phyloP scores from a whole-genome alignment of 2,113 vertebrate genomes.

The Albula goreensis region DNA sequence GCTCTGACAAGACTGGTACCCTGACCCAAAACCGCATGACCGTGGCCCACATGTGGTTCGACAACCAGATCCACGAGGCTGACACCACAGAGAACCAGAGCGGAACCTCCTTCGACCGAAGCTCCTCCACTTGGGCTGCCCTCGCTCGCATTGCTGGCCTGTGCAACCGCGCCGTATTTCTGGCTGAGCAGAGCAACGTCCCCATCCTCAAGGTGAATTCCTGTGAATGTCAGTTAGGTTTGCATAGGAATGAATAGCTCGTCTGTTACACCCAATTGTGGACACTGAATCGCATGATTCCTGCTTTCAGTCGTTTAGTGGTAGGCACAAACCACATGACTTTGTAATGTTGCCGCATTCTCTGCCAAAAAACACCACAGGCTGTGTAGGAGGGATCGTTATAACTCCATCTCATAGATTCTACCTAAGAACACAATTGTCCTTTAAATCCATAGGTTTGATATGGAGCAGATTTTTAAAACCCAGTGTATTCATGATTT shows the following conservation, averaged over 20 bases:
- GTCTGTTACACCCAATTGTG: not conserved
- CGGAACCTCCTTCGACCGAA: conserved; percentile 84
- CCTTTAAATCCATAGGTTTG: not conserved
- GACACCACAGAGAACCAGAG: conserved; percentile 88
- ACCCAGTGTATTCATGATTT: not conserved
- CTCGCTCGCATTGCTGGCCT: conserved; percentile 83
- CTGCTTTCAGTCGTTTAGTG: not conserved
- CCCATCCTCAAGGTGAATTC: conserved; percentile 85
- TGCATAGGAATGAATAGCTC: no score
- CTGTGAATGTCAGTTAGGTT: no score
- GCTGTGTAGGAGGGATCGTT: not conserved
- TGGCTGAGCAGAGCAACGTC: conserved; percentile 79
- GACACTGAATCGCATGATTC: not conserved
- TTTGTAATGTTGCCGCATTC: not conserved
- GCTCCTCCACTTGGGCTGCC: conserved; percentile 79
- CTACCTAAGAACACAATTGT: not conserved
- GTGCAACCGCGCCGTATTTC: conserved; percentile 90
- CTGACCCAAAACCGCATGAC: conserved; percentile 96
- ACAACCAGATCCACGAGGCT: conserved; percentile 93
- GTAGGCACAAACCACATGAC: not conserved
- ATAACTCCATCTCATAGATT: not conserved
- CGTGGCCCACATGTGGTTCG: conserved; percentile 95
- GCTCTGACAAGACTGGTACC: conserved; percentile 92
- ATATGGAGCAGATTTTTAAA: not conserved
- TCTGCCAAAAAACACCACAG: not conserved